A percentile compares a stretch with the other conserved stretches of the same genome.
Evolutionary conservation across 2,888 invertebrate species (phyloP).

Genomic region (Omphaloscelis lunosa): DNA sequence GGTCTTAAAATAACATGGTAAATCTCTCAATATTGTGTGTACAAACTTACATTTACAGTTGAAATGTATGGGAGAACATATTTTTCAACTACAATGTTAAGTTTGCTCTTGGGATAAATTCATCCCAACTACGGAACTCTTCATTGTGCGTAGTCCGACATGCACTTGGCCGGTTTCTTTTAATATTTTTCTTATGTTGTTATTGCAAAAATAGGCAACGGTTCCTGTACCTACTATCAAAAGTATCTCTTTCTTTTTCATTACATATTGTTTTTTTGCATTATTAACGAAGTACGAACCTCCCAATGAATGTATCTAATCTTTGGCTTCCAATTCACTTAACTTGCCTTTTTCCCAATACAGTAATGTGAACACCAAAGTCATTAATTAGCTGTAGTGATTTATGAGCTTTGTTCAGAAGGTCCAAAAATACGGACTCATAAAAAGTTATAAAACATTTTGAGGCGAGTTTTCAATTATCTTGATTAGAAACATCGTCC

Average conservation of each 20-base stretch:
- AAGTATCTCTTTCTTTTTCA: background rate
- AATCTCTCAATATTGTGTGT: too few species aligned
- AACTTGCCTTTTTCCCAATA: background rate
- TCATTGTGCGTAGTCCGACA: too few species aligned
- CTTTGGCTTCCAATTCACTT: conserved; percentile 34
- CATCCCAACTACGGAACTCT: too few species aligned
- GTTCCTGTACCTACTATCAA: background rate
- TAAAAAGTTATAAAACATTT: conserved; percentile 37
- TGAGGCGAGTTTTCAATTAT: conserved; percentile 15
- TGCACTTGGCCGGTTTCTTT: too few species aligned
- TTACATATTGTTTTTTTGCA: background rate
- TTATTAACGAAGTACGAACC: background rate
- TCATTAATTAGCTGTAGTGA: conserved; percentile 31
- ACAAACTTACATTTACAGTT: too few species aligned
- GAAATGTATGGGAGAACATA: too few species aligned
- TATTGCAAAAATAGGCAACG: too few species aligned
- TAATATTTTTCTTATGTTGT: too few species aligned
- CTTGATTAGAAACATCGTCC: background rate
- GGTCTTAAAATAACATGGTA: too few species aligned
- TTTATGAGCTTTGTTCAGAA: conserved; percentile 15
- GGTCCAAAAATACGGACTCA: background rate
- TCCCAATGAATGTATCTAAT: background rate
- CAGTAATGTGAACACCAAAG: conserved; percentile 11
- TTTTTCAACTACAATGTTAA: too few species aligned
- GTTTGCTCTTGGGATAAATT: too few species aligned